phyloP scores from a whole-genome alignment of 92 coral and sea anemone genomes.

The Paramuricea clavata region DNA sequence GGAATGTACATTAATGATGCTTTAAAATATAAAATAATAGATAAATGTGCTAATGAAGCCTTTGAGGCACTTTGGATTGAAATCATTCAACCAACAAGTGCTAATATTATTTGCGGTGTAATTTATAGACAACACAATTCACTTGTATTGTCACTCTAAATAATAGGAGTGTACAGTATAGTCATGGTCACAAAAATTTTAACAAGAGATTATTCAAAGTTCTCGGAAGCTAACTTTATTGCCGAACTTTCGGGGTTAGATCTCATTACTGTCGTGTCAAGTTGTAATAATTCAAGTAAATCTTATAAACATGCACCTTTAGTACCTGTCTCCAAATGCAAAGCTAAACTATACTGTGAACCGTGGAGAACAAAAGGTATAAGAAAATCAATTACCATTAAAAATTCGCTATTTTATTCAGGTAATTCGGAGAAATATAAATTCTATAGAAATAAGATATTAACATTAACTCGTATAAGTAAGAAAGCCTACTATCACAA shows the following conservation, averaged over 20 bases:
- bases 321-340: slow-evolving; percentile 50
- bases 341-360: slow-evolving; percentile 45
- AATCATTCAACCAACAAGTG: slow-evolving; percentile 28
- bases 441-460: slow-evolving; percentile 58
- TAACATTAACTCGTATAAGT: slow-evolving; percentile 9
- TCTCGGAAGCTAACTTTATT: slow-evolving; percentile 54
- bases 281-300: slow-evolving; percentile 42
- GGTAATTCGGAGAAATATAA: slow-evolving; percentile 55
- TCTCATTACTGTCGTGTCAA: slow-evolving; percentile 18
- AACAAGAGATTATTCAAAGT: slow-evolving; percentile 54
- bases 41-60: slow-evolving; percentile 62
- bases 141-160: slow-evolving; percentile 49
- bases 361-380: slow-evolving; percentile 63
- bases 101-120: slow-evolving; percentile 53
- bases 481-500: slow-evolving; percentile 46
- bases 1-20: slow-evolving; percentile 60
- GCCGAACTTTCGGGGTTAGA: slow-evolving; percentile 51
- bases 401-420: slow-evolving; percentile 41
- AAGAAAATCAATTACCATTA: slow-evolving; percentile 35
- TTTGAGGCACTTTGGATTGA: slow-evolving; percentile 76
- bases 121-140: slow-evolving; percentile 71
- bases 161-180: background rate
- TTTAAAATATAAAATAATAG: slow-evolving; percentile 46
- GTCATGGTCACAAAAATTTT: slow-evolving; percentile 34
- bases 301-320: slow-evolving; percentile 58